phyloP scores from a whole-genome alignment of 2,113 vertebrate genomes.

The Atractosteus spatula region DNA sequence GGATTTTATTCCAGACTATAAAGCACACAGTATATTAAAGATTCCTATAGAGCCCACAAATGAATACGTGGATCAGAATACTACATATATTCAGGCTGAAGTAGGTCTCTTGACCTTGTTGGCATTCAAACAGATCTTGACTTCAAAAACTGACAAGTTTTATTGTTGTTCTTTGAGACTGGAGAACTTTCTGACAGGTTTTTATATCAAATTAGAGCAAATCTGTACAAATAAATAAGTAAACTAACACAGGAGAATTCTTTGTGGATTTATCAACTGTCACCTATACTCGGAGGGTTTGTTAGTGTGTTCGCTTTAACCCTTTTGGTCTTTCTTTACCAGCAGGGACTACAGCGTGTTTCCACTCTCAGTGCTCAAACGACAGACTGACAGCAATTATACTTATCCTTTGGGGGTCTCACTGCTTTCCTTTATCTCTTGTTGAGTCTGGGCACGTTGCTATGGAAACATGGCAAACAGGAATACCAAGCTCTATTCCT shows the following conservation, averaged over 20 bases:
- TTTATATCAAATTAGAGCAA: no score
- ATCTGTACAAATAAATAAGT: no score
- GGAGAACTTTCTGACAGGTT: no score
- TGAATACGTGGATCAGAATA: slow-evolving; percentile 1
- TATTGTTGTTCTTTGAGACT: background rate
- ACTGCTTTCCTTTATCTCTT: slow-evolving; percentile 57
- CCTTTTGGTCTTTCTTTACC: background rate
- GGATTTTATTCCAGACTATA: background rate
- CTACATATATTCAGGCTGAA: slow-evolving; percentile 8
- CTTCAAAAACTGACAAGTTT: background rate
- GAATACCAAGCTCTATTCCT: slow-evolving; percentile 41
- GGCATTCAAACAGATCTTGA: background rate
- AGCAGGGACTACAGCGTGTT: slow-evolving; percentile 57
- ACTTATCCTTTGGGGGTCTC: slow-evolving; percentile 23
- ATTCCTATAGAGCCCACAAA: background rate
- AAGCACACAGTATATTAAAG: slow-evolving; percentile 1
- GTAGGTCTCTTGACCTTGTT: background rate
- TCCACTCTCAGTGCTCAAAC: slow-evolving; percentile 19
- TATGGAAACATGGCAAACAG: slow-evolving; percentile 63
- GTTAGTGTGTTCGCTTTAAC: background rate
- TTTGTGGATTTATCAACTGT: no score
- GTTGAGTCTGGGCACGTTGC: slow-evolving; percentile 57
- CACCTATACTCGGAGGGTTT: background rate
- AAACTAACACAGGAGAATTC: no score
- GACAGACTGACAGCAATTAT: slow-evolving; percentile 27